These are phyloP conservation scores for Corythaixoides concolor DNA, from an alignment of 2,113 vertebrate genomes.

Conservation along the genomic window DNA sequence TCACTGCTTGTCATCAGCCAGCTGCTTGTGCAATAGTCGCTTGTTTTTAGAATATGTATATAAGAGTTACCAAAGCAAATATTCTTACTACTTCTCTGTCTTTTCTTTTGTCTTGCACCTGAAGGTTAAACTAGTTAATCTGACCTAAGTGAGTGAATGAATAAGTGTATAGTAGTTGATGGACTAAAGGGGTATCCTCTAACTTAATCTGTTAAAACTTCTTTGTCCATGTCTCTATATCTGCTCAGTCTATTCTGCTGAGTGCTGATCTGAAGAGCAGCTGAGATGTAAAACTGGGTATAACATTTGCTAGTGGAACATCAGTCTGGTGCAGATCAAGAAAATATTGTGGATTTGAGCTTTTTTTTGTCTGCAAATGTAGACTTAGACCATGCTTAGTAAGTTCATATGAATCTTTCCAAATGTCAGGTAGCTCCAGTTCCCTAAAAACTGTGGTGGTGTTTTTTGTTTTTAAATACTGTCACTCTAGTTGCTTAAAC, in stretches of 20 bases:
- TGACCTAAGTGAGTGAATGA: not conserved
- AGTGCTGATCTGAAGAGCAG: not conserved
- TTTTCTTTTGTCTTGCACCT: not conserved
- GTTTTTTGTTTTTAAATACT: not conserved
- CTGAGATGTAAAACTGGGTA: not conserved
- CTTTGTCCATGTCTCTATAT: not conserved
- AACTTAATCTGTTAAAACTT: not conserved
- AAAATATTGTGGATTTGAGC: not conserved
- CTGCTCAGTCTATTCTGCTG: not conserved
- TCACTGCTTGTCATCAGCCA: not conserved
- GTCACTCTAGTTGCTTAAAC: not conserved
- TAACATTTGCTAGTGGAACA: not conserved
- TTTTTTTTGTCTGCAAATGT: not conserved
- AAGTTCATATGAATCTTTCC: not conserved
- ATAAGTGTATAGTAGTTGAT: not conserved
- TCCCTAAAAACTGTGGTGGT: not conserved
- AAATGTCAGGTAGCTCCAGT: not conserved
- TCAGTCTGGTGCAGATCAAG: not conserved
- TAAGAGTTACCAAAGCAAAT: not conserved
- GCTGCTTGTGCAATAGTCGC: not conserved
- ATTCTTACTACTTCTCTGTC: not conserved
- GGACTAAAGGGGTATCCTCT: not conserved
- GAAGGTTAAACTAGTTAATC: not conserved
- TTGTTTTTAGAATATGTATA: not conserved
- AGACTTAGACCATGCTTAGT: not conserved